Conservation (phyloP, 2,888 invertebrate genomes). For the Philaethria dido region DNA sequence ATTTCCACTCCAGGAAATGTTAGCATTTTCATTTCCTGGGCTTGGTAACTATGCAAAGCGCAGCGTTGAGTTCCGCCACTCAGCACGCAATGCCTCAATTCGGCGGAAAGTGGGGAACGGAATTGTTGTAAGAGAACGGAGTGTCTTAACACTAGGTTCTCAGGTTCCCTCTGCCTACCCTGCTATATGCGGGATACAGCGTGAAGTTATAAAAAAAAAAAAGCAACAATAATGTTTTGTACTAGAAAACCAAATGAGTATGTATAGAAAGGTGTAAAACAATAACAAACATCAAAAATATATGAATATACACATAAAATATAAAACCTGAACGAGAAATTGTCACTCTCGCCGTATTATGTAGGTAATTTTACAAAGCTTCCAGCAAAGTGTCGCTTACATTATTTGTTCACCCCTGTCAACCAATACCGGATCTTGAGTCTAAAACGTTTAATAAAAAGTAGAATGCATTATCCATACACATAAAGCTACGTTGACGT, state of each 20-base stretch:
- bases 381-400: conserved; percentile 32
- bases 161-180: no score
- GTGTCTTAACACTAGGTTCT: no score
- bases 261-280: background rate
- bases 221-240: no score
- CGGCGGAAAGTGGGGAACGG: no score
- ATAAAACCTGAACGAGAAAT: conserved; percentile 6
- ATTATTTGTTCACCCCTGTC: conserved; percentile 37
- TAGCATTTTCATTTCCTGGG: no score
- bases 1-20: no score
- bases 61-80: no score
- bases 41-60: no score
- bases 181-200: no score
- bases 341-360: conserved; percentile 28
- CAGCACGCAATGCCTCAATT: no score
- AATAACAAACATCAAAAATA: background rate
- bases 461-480: background rate
- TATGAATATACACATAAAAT: background rate
- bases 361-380: conserved; percentile 22
- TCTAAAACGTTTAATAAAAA: conserved; percentile 32
- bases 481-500: background rate
- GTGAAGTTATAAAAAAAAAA: no score
- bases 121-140: no score
- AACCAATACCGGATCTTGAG: conserved; percentile 34
- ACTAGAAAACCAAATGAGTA: background rate